A percentile compares a stretch with the other conserved stretches of the same genome.
Evolutionary conservation across 2,113 vertebrate species (phyloP).

Genomic region (Panthera leo): DNA sequence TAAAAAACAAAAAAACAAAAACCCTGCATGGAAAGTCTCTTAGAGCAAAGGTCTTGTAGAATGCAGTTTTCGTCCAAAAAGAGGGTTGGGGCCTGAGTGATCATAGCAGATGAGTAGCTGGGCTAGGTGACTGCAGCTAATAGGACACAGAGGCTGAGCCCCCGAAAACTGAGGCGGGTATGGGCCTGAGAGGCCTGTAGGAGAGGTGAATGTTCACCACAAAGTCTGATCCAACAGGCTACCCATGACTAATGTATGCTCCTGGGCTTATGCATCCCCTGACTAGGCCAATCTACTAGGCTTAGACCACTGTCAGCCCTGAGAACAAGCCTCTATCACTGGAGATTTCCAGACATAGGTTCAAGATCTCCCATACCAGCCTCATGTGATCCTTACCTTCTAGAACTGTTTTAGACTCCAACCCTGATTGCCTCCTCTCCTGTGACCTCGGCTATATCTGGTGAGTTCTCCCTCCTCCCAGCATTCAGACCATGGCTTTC

Average conservation of each 20-base stretch:
- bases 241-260: fast-evolving
- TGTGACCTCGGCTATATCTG: background rate
- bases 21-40: background rate
- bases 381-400: background rate
- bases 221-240: background rate
- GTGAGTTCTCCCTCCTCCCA: background rate
- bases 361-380: background rate
- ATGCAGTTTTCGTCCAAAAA: background rate
- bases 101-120: background rate
- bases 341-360: background rate
- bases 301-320: background rate
- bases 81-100: background rate
- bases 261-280: background rate
- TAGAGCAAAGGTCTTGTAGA: background rate
- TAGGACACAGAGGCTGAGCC: background rate
- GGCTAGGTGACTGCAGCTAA: background rate
- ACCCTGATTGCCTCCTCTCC: background rate
- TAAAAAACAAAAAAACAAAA: background rate
- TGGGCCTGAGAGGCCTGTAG: background rate
- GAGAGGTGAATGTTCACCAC: background rate
- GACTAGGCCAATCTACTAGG: background rate
- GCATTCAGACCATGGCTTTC: background rate
- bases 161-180: fast-evolving
- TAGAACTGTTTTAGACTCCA: background rate
- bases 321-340: background rate